Evolutionary conservation across 37 sponge, comb jelly and placozoan genomes (phyloP).

Genomic region (Dysidea cf. avara): DNA sequence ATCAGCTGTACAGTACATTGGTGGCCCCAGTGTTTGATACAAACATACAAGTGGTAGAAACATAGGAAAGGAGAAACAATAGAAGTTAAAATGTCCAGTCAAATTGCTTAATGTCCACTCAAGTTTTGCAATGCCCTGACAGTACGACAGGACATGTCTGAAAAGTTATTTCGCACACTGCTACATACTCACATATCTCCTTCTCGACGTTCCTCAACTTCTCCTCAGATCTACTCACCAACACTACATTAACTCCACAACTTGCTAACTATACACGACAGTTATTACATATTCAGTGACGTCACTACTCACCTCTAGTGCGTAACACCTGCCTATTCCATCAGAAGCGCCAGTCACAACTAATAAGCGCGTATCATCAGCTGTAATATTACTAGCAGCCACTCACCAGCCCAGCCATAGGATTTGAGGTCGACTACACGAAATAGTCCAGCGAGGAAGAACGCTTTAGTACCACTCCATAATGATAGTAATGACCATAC

Average conservation of each 20-base stretch:
- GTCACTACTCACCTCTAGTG: slow-evolving; percentile 52
- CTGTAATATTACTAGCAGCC: not conserved
- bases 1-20: no score
- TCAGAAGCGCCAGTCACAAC: slow-evolving; percentile 72
- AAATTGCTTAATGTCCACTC: no score
- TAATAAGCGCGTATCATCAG: not conserved
- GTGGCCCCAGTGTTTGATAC: no score
- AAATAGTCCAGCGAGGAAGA: slow-evolving; percentile 30
- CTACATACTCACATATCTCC: slow-evolving; percentile 45
- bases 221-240: slow-evolving; percentile 60
- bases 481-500: not conserved
- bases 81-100: no score
- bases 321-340: slow-evolving; percentile 68
- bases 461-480: slow-evolving; percentile 21
- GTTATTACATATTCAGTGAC: no score
- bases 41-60: no score
- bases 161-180: no score
- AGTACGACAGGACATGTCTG: no score
- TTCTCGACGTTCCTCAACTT: slow-evolving; percentile 44
- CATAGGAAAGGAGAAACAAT: no score
- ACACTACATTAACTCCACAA: slow-evolving; percentile 65
- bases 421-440: slow-evolving; percentile 58
- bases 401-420: slow-evolving; percentile 73
- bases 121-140: no score
- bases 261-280: slow-evolving; percentile 64